Conservation (phyloP, 2,797 vertebrate species). For the Picus viridis region DNA sequence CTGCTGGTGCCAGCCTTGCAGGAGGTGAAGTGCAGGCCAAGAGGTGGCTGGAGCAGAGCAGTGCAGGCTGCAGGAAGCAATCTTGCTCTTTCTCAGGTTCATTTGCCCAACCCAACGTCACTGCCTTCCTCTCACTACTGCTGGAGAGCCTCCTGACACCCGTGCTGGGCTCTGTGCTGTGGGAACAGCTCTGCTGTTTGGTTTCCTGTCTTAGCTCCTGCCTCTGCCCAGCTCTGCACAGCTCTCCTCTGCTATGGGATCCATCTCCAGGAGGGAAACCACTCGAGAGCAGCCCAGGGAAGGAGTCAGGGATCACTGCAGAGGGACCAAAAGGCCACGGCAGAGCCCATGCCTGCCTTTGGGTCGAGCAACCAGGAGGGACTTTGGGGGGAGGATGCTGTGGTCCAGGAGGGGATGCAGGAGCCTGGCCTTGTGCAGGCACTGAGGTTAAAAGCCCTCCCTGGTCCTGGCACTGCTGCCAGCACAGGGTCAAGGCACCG, state of each 20-base stretch:
- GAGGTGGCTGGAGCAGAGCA: accelerated
- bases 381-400: background rate
- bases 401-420: accelerated
- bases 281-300: accelerated
- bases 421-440: background rate
- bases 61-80: background rate
- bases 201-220: background rate
- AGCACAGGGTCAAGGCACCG: accelerated
- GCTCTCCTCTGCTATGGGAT: background rate
- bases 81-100: background rate
- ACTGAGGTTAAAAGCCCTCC: background rate
- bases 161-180: accelerated
- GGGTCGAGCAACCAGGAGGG: background rate
- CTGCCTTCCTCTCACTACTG: background rate
- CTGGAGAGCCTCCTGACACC: background rate
- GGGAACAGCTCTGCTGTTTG: accelerated
- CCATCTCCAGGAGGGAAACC: background rate
- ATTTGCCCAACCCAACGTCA: background rate
- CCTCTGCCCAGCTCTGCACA: background rate
- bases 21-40: background rate
- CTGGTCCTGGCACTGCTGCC: background rate
- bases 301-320: background rate
- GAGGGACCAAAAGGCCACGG: accelerated
- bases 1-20: background rate
- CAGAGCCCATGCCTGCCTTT: background rate